These are phyloP conservation scores for Noctua janthe DNA, from an alignment of 2,888 invertebrate species.

Conservation along the genomic window DNA sequence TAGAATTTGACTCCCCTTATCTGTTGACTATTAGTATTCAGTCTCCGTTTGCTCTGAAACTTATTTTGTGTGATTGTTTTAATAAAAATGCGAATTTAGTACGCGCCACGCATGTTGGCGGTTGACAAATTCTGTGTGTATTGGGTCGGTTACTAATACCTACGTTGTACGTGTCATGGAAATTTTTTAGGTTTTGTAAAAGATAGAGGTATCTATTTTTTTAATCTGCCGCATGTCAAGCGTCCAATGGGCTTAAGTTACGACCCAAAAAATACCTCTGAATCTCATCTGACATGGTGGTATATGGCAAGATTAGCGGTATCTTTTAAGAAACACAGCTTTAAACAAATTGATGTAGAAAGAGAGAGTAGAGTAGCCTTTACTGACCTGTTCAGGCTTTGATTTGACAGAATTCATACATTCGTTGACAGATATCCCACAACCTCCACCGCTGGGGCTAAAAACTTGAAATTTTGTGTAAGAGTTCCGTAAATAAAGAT, in stretches of 20 bases:
- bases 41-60: constrained; percentile 48
- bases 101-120: constrained; percentile 37
- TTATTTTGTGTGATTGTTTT: constrained; percentile 65
- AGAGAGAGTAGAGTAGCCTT: not conserved
- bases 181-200: constrained; percentile 10
- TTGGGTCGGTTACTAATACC: constrained; percentile 54
- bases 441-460: too few relatives aligned
- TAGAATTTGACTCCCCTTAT: constrained; percentile 54
- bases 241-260: not conserved
- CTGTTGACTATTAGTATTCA: constrained; percentile 57
- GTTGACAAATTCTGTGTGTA: constrained; percentile 52
- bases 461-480: not conserved
- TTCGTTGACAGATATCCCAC: not conserved
- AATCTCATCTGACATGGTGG: not conserved
- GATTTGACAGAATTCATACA: not conserved
- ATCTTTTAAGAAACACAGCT: not conserved
- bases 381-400: not conserved
- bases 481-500: not conserved
- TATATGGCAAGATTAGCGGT: not conserved
- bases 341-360: not conserved
- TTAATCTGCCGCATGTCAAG: not conserved
- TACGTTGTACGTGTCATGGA: constrained; percentile 21
- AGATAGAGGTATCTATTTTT: not conserved
- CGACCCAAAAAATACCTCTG: not conserved
- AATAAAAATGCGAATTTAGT: constrained; percentile 59